These are phyloP conservation scores for Orbicella faveolata DNA, from an alignment of 64 coral and sea anemone species.

Conservation along the genomic window DNA sequence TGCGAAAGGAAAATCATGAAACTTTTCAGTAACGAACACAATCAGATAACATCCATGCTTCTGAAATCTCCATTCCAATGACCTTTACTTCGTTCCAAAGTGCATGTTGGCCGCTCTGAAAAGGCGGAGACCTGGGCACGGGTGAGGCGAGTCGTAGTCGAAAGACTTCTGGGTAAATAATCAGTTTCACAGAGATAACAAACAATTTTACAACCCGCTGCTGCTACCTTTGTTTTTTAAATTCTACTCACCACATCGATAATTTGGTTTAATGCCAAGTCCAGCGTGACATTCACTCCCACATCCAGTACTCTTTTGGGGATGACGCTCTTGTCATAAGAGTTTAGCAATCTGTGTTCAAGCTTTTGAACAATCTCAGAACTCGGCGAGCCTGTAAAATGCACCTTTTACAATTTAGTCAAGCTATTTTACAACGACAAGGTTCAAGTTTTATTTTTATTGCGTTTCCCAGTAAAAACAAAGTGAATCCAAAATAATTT, in stretches of 20 bases:
- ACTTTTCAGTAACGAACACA: not conserved
- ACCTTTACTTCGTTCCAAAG: too few species aligned
- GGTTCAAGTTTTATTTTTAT: too few species aligned
- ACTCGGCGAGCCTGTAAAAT: conserved; percentile 21
- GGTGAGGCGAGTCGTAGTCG: too few species aligned
- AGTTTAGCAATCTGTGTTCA: conserved; percentile 50
- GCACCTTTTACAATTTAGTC: not conserved
- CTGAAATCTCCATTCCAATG: too few species aligned
- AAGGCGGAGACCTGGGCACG: too few species aligned
- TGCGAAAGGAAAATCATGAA: not conserved
- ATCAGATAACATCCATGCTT: not conserved
- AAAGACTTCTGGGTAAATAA: too few species aligned
- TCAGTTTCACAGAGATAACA: too few species aligned
- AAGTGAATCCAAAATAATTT: too few species aligned
- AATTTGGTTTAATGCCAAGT: conserved; percentile 83
- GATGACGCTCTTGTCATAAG: conserved; percentile 69
- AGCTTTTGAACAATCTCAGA: conserved; percentile 68
- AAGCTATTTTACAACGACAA: not conserved
- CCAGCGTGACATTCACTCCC: conserved; percentile 64
- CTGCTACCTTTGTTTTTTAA: not conserved
- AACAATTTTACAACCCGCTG: too few species aligned
- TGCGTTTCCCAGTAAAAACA: too few species aligned
- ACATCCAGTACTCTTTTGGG: conserved; percentile 61
- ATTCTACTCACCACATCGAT: conserved; percentile 79
- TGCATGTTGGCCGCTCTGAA: too few species aligned